Evolutionary conservation across 1,140 invertebrate genomes (phyloP), one percentile per base, ranked within the genome.

Genomic region (Drosophila aff.): DNA sequence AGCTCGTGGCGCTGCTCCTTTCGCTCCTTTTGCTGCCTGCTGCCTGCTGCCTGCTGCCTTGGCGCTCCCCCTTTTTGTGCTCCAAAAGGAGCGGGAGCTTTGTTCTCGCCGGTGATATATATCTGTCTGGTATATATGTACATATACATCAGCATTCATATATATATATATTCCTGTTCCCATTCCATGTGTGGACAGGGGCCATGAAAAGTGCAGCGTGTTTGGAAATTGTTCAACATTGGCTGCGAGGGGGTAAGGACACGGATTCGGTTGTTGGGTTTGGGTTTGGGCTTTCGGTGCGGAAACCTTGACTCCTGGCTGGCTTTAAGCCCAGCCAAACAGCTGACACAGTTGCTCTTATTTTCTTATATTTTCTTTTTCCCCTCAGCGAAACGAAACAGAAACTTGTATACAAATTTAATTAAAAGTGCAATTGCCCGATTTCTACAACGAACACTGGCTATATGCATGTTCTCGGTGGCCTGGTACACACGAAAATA

Each of bases 391-490:
- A 40, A 21, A n/a, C 60, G 50, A 47, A 78, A 61, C 64, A 38
- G 53, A 80, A 83, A 73, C 64, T 71, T 41, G 43, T 65, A 62
- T 62, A 77, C 68, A 84, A 84, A 84, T 84, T 66, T 81, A 84
- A 84, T 84, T 84, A 84, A 84, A 84, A 84, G 77, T 65, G 63
- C 73, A 80, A 84, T 69, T 73, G 77, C 50, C 61, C 55, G 73
- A 82, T 81, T 77, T 77, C 47, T 73, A 74, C 68, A 50, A n/a
- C n/a, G 43, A 26, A 57, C 8, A 40, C 52, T 40, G 53, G 53
- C 52, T 38, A 53, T 43, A 64, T 57, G 46, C 61, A 31, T 38
- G 43, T 36, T 33, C 23, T 52, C 23, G 31, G 36, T 15, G 15
- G 41, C n/a, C 13, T 52, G 38, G 18, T 62, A 18, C 13, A 26